Base-by-base conservation (phyloP, 1,140 invertebrate genomes). In the Calliphora vicina region DNA sequence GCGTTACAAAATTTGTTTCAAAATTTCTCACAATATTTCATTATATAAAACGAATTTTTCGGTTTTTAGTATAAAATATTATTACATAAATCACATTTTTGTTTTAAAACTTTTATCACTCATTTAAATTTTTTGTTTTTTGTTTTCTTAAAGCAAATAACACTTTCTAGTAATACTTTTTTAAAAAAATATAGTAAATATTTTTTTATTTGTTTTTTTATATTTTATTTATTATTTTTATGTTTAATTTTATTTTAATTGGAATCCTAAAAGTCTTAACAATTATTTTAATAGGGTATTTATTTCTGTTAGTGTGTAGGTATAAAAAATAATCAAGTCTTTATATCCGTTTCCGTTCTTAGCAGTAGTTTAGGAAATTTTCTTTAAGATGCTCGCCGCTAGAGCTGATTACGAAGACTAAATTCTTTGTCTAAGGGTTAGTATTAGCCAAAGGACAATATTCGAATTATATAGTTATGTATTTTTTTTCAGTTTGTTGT, bases 371-470 rank as follows among this genome's bases (percentile, higher is more conserved):
- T 78, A 23, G n/a, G 20, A 67, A 67, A 67, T 78, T 43, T 78
- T 78, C 74, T 78, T 78, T 45, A 78, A 78, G 74, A 78, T 78
- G 74, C 74, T 78, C 74, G 15, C 23, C 74, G 74, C 74, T 78
- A 78, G 74, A 78, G 74, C 74, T 78, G 74, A 78, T 78, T 78
- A 78, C n/a, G 23, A 78, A 78, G 74, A 78, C 74, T 78, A 26
- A 78, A 20, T 78, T 45, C 74, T 78, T 43, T 78, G 74, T 43
- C 74, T 78, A 78, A 78, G 74, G 74, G 74, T 78, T 78, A 78
- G 74, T 17, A 25, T 78, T 78, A 78, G 74, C 74, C 74, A 78
- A 25, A 78, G 74, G 74, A 78, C 61, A 76, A 78, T 78, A 78
- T 78, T 78, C 74, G 74, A 78, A 78, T 35, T 35, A 25, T 43